A percentile compares a stretch with the other conserved stretches of the same genome.
These are phyloP conservation scores for Mormyrus hasselquistii DNA, from an alignment of 2,797 vertebrate genomes.

Conservation along the genomic window DNA sequence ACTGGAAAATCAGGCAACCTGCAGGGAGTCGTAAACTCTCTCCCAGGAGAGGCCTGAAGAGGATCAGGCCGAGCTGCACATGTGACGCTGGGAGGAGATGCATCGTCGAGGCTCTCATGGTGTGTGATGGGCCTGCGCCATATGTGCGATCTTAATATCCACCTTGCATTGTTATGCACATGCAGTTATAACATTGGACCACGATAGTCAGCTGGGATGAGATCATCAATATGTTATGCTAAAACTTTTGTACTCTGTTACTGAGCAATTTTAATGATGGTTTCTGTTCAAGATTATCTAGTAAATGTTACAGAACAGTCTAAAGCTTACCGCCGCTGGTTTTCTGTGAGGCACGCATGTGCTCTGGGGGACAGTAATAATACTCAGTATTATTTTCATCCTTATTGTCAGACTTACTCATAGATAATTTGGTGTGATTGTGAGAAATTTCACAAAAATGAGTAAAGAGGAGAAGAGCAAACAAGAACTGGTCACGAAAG, in stretches of 20 bases:
- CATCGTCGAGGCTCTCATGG: not conserved
- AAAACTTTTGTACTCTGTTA: not conserved
- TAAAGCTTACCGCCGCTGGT: not conserved
- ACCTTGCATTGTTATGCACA: not conserved
- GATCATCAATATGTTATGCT: not conserved
- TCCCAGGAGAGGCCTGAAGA: not conserved
- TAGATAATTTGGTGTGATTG: not conserved
- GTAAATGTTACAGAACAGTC: not conserved
- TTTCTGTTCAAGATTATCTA: not conserved
- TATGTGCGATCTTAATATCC: not conserved
- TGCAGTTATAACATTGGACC: not conserved
- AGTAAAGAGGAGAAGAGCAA: not conserved
- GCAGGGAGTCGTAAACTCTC: not conserved
- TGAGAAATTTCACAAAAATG: not conserved
- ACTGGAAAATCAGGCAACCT: not conserved
- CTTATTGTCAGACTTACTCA: not conserved
- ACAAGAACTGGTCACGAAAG: not conserved
- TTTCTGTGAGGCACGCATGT: not conserved
- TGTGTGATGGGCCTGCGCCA: not conserved
- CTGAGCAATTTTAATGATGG: not conserved
- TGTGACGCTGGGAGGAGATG: not conserved
- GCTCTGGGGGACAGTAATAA: not conserved
- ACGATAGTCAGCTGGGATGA: not conserved
- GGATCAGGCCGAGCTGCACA: not conserved
- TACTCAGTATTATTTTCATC: not conserved